Evolutionary conservation across 1,140 invertebrate species (phyloP).

Genomic region (Brachionus rubens): DNA sequence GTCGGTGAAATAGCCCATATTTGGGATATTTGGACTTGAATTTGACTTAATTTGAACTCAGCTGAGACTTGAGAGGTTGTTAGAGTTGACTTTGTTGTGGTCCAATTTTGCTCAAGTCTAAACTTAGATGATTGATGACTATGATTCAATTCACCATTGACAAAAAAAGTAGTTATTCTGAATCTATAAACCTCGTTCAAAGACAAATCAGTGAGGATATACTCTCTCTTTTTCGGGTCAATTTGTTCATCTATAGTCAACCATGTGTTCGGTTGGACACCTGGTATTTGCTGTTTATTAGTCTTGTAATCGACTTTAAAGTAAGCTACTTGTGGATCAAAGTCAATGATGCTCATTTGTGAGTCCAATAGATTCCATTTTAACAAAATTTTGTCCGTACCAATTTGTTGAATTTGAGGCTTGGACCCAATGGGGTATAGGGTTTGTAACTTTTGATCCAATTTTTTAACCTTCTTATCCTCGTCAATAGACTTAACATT

Average conservation of each 20-base stretch:
- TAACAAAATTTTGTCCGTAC: conserved; percentile 44
- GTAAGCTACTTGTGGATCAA: neutral
- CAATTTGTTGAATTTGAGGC: neutral
- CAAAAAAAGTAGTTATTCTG: neutral
- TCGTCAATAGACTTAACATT: conserved; percentile 26
- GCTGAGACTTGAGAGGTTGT: neutral
- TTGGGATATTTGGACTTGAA: conserved; percentile 22
- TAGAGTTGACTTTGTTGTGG: neutral
- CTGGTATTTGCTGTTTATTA: conserved; percentile 19
- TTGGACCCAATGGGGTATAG: neutral
- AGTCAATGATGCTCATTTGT: neutral
- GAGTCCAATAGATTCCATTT: conserved; percentile 43
- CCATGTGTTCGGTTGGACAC: conserved; percentile 2
- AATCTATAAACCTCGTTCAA: neutral
- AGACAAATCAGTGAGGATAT: conserved; percentile 25
- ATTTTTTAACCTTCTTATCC: conserved; percentile 56
- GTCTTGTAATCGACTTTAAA: conserved; percentile 37
- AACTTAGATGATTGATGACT: conserved; percentile 14
- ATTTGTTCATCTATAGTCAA: conserved; percentile 41
- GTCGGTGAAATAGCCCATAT: conserved; percentile 35
- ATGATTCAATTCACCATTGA: neutral
- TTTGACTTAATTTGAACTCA: neutral
- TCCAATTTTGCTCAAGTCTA: neutral
- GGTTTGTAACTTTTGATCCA: conserved; percentile 61
- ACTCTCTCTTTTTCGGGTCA: conserved; percentile 20